These are phyloP conservation scores for Orcinus orca DNA, from an alignment of 2,113 vertebrate genomes.

Conservation along the genomic window DNA sequence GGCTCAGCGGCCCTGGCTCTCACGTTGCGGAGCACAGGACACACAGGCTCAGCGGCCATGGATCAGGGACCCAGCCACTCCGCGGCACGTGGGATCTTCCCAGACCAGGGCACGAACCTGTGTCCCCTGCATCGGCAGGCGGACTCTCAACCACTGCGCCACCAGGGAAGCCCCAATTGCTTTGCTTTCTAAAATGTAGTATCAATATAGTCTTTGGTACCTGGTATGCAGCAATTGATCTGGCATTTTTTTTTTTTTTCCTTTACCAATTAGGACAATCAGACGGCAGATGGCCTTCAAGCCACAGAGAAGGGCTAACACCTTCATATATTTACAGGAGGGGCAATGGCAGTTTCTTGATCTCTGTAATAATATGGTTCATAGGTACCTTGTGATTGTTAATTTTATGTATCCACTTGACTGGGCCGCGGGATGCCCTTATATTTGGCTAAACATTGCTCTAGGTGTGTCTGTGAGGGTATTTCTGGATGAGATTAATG, in stretches of 20 bases:
- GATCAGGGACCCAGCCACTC: too few species aligned
- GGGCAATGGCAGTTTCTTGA: background rate
- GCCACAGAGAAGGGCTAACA: background rate
- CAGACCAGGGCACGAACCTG: too few species aligned
- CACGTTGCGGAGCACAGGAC: too few species aligned
- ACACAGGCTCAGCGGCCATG: too few species aligned
- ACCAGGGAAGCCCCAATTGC: background rate
- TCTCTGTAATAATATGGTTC: background rate
- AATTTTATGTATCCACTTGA: conserved; percentile 4
- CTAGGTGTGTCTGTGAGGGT: background rate
- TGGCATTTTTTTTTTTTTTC: background rate
- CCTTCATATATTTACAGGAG: background rate
- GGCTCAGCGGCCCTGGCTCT: too few species aligned
- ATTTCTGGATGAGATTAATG: background rate
- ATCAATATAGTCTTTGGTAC: background rate
- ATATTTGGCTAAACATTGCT: background rate
- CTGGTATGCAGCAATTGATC: background rate
- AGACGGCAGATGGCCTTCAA: background rate
- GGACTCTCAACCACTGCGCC: too few species aligned
- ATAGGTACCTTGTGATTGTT: background rate
- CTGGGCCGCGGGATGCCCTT: background rate
- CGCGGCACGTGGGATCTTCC: too few species aligned
- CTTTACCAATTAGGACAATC: background rate
- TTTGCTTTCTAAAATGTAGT: conserved; percentile 31
- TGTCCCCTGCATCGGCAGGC: too few species aligned